phyloP scores from a whole-genome alignment of 1,140 invertebrate species.

The Acromyrmex charruanus region DNA sequence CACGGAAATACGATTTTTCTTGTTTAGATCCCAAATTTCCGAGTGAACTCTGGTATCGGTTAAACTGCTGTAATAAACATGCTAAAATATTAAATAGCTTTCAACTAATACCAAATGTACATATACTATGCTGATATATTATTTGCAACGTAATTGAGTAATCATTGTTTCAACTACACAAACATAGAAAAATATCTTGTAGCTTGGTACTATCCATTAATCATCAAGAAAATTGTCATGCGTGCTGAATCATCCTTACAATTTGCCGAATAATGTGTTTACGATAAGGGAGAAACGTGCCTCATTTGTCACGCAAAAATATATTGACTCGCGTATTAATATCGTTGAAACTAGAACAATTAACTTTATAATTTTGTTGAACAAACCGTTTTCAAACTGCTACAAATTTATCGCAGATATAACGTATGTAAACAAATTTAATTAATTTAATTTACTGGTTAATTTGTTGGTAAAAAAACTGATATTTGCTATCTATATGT shows the following conservation, averaged over 20 bases:
- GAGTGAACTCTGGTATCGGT: background rate
- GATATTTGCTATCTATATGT: background rate
- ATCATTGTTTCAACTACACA: background rate
- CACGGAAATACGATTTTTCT: background rate
- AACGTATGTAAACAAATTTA: slow-evolving; percentile 9
- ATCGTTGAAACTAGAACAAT: slow-evolving; percentile 31
- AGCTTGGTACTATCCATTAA: slow-evolving; percentile 14
- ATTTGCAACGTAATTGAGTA: slow-evolving; percentile 64
- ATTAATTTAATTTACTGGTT: background rate
- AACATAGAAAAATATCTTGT: slow-evolving; percentile 40
- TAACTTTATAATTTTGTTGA: slow-evolving; percentile 26
- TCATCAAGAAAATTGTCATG: slow-evolving; percentile 49
- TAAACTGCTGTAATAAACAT: slow-evolving; percentile 6
- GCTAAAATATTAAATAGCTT: slow-evolving; percentile 49
- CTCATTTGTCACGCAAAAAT: slow-evolving; percentile 33
- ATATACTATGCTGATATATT: slow-evolving; percentile 10
- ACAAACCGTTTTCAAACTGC: slow-evolving; percentile 18
- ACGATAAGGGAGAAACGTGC: slow-evolving; percentile 24
- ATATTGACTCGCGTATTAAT: slow-evolving; percentile 33
- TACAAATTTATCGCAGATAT: slow-evolving; percentile 20
- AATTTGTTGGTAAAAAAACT: slow-evolving; percentile 13
- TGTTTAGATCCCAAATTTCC: slow-evolving; percentile 17
- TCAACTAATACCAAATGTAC: slow-evolving; percentile 29
- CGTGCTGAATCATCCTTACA: slow-evolving; percentile 63
- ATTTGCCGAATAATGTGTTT: slow-evolving; percentile 48